These are phyloP conservation scores for Thera britannica DNA, from an alignment of 2,888 invertebrate genomes.

Conservation along the genomic window DNA sequence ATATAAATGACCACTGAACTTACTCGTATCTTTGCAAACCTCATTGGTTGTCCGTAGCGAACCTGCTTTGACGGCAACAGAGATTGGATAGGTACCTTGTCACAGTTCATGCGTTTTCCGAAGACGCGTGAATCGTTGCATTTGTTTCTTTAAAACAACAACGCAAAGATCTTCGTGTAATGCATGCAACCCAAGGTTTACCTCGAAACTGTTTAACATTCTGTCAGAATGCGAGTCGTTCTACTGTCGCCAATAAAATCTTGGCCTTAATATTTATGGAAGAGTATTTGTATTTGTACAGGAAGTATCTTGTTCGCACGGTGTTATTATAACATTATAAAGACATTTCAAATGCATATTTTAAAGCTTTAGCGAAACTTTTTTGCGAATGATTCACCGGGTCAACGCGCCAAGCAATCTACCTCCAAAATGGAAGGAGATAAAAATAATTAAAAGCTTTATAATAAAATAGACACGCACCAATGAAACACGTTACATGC, in stretches of 20 bases:
- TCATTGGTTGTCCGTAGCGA: slow-evolving; percentile 24
- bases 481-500: slow-evolving; percentile 64
- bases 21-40: not conserved
- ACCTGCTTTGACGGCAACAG: slow-evolving; percentile 46
- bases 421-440: slow-evolving; percentile 74
- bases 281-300: slow-evolving; percentile 66
- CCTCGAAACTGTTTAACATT: slow-evolving; percentile 81
- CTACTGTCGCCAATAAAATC: slow-evolving; percentile 74
- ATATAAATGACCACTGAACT: not conserved
- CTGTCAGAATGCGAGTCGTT: slow-evolving; percentile 68
- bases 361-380: slow-evolving; percentile 38
- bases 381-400: slow-evolving; percentile 57
- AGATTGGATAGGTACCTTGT: slow-evolving; percentile 54
- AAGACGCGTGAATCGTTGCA: not conserved
- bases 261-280: slow-evolving; percentile 76
- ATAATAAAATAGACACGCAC: slow-evolving; percentile 75
- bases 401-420: slow-evolving; percentile 68
- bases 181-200: slow-evolving; percentile 49
- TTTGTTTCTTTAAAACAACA: not conserved
- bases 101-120: slow-evolving; percentile 43
- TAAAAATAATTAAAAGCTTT: slow-evolving; percentile 79
- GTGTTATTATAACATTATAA: slow-evolving; percentile 46
- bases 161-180: not conserved
- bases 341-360: slow-evolving; percentile 41
- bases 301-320: slow-evolving; percentile 72